Conservation (phyloP, 2,113 vertebrate genomes). For the Motacilla tschutschensis region DNA sequence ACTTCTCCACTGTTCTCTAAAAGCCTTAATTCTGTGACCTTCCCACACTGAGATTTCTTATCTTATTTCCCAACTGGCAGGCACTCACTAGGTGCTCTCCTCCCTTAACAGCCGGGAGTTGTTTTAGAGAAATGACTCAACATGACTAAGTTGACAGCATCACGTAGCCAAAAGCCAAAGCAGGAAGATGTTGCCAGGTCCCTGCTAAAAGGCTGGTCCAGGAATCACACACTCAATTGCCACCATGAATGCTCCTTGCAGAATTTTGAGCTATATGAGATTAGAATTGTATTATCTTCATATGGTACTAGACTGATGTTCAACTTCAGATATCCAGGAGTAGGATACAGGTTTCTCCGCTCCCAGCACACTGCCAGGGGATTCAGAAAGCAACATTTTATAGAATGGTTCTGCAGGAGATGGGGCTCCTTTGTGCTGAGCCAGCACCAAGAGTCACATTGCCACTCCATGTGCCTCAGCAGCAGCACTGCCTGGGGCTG, state of each 20-base stretch:
- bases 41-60: background rate
- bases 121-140: slow-evolving; percentile 44
- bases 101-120: background rate
- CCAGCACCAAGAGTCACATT: accelerated
- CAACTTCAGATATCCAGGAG: background rate
- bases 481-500: background rate
- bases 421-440: background rate
- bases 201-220: background rate
- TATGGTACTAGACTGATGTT: background rate
- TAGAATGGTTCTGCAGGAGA: background rate
- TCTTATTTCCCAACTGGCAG: background rate
- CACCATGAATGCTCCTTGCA: background rate
- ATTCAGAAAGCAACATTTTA: background rate
- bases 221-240: background rate
- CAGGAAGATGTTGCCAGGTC: background rate
- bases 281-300: background rate
- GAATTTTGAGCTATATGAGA: background rate
- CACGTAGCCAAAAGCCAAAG: background rate
- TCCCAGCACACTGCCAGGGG: background rate
- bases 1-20: background rate
- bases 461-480: background rate
- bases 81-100: slow-evolving; percentile 2
- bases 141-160: background rate
- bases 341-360: accelerated
- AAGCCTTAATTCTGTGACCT: background rate